Base-by-base conservation (phyloP, 2,113 vertebrate genomes). In the Oryzias celebensis region DNA sequence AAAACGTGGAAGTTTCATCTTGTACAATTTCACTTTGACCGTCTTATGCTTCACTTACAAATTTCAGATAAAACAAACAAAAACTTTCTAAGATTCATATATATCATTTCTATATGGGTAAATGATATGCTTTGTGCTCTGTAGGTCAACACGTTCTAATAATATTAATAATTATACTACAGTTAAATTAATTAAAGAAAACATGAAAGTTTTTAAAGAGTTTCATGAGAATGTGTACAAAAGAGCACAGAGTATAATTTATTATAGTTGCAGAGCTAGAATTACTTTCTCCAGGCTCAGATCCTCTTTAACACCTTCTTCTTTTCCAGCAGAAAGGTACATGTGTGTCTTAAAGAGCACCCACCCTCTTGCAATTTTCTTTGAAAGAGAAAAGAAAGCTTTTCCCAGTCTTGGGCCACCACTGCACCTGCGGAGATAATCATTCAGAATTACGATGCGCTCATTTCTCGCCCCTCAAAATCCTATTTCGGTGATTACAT, bases 401-500 rank as follows among this genome's bases (percentile, higher is more conserved):
- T 67, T 69, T 54, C 14, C 58, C 58, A 16, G 55, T 58, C 55
- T 24, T 18, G 47, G 54, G 36, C 77, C 58, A 58, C 49, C 44
- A 8, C 46, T 72, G 77, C 79, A 79, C 84, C 82, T 75, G 69
- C 69, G 0, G 12, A 72, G 83, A 85, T 88, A 87, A 91, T 89
- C 81, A 84, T 56, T 65, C 64, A 42, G 75, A 89, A 89, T 88
- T 62, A 87, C 3, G 50, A 70, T 42, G 54, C n/a, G 41, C 80
- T 86, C 78, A 73, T 85, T 78, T 85, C 65, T 64, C 71, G 41
- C 71, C 85, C 73, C 82, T 86, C 77, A 63, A 81, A 81, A 80
- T 70, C 83, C 84, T 73, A 87, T 90, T 87, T 87, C 2, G 16
- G 71, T 79, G 74, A 89, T 89, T 85, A 83, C 75, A 58, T 71